A percentile compares a stretch with the other conserved stretches of the same genome.
Evolutionary conservation across 2,113 vertebrate species (phyloP).

Genomic region (Notarius quadriscutis): DNA sequence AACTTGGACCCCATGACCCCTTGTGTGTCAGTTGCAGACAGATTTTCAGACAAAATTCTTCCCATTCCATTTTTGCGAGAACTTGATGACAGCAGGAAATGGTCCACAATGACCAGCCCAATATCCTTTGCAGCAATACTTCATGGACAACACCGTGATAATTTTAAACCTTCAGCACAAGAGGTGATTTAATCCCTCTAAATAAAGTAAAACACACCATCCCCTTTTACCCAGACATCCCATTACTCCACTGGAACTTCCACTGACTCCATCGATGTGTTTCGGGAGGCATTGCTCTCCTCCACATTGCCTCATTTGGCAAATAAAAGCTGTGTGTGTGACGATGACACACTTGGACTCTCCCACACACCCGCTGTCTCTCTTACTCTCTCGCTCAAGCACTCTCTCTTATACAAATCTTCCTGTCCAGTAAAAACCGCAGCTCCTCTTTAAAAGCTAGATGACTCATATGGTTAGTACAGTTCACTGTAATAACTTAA

Average conservation of each 20-base stretch:
- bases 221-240: constrained; percentile 2
- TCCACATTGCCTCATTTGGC: constrained; percentile 43
- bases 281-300: constrained; percentile 1
- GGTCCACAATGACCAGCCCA: not conserved
- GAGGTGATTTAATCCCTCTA: not conserved
- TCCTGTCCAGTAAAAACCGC: not conserved
- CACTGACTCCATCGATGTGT: not conserved
- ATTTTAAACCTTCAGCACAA: not conserved
- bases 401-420: not conserved
- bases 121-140: not conserved
- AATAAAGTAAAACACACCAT: constrained; percentile 12
- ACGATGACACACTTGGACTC: constrained; percentile 14
- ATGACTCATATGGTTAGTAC: constrained; percentile 13
- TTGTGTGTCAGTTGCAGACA: not conserved
- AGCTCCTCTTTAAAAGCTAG: not conserved
- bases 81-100: not conserved
- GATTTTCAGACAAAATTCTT: not conserved
- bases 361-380: not conserved
- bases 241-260: not conserved
- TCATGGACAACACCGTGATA: not conserved
- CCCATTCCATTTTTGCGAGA: not conserved
- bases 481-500: not conserved
- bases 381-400: not conserved
- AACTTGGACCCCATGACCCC: not conserved
- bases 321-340: constrained; percentile 9